Base-by-base conservation (phyloP, 2,797 vertebrate species). In the Dryobates pubescens region DNA sequence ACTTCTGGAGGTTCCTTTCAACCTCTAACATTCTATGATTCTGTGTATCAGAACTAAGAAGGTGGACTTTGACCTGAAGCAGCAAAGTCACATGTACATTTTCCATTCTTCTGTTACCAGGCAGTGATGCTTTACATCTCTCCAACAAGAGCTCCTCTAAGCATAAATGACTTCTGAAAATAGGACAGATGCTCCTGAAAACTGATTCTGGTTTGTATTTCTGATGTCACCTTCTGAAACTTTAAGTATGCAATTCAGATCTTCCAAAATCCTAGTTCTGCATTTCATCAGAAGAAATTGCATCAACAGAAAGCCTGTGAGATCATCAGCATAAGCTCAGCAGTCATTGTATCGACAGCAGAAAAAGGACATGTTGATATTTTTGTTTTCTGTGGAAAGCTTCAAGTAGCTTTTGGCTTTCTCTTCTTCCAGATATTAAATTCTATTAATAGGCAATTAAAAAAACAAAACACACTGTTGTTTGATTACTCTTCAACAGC, bases 381-480 rank as follows among this genome's bases (percentile, higher is more conserved):
- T 92, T 86, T 10, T 45, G 36, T 68, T 22, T 29, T 30, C 20
- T 45, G 15, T 67, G 26, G 80, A 88, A 87, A 86, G 3, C 4
- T 0, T 20, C 61, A 70, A 59, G 10, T 20, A 22, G 15, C 6
- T 86, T 88, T 79, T 61, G 30, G 13, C 79, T 76, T 87, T 88
- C 36, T 89, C 32, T 61, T 78, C 72, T 89, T 88, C 69, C 19
- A 93, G 77, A 62, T 65, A 82, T 38, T 89, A 79, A 89, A 90
- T 92, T 89, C 45, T 63, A 81, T 59, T 90, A 84, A 80, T 22
- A 79, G 32, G 7, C 10, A 90, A 54, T 32, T 88, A 82, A 84
- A 64, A 59, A 78, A 58, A 30, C 11, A 45, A 30, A 43, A 67
- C 15, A 30, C 41, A 59, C 9, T 53, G 67, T n/a, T 69, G 5